A percentile compares a stretch with the other conserved stretches of the same genome.
These are phyloP conservation scores for Papilio aristodemus DNA, from an alignment of 1,140 invertebrate genomes.

Conservation along the genomic window DNA sequence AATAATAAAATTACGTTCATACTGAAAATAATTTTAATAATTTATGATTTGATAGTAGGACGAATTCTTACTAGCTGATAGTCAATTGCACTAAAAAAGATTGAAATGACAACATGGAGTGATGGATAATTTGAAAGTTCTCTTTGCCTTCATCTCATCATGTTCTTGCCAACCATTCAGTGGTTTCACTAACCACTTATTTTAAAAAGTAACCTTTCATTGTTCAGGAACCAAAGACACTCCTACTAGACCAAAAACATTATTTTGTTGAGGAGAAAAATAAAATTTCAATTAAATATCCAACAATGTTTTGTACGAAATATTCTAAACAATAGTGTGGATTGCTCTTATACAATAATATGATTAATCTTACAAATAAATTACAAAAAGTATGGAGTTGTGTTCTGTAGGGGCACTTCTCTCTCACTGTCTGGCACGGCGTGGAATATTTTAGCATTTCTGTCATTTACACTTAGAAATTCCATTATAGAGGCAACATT, in stretches of 20 bases:
- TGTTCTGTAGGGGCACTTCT: constrained; percentile 93
- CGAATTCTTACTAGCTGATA: no score
- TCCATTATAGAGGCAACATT: constrained; percentile 95
- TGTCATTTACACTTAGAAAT: constrained; percentile 88
- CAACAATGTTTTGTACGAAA: constrained; percentile 72
- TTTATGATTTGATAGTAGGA: not conserved
- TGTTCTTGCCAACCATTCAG: no score
- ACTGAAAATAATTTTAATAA: not conserved
- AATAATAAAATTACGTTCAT: not conserved
- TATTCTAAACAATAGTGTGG: constrained; percentile 32
- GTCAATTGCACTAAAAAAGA: no score
- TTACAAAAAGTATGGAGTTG: constrained; percentile 97
- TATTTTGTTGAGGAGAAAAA: constrained; percentile 17
- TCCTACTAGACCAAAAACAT: no score
- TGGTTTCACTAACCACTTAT: no score
- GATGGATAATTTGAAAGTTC: no score
- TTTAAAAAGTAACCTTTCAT: no score
- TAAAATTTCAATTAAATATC: constrained; percentile 44
- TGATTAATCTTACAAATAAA: constrained; percentile 31
- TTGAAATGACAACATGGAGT: no score
- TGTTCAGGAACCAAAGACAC: no score
- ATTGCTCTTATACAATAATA: constrained; percentile 22
- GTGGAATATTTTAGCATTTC: constrained; percentile 93
- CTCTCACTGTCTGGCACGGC: constrained; percentile 96
- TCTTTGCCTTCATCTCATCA: no score